These are phyloP conservation scores for Alces alces DNA, from an alignment of 2,113 vertebrate species.

Conservation along the genomic window DNA sequence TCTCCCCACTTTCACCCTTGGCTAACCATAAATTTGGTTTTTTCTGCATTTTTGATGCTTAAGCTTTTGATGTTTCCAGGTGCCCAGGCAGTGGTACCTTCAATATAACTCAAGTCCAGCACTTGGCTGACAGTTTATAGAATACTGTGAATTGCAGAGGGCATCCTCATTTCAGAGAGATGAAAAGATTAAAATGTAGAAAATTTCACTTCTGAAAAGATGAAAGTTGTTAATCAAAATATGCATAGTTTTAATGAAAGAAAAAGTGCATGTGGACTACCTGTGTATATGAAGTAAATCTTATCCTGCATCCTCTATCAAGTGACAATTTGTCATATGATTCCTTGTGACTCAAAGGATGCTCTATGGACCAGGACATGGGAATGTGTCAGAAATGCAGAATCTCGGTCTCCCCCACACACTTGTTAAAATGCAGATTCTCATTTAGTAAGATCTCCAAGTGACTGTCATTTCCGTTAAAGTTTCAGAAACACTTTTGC, in stretches of 20 bases:
- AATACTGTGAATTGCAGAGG: background rate
- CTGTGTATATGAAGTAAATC: background rate
- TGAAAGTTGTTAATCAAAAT: background rate
- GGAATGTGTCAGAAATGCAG: background rate
- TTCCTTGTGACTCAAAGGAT: background rate
- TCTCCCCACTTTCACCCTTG: background rate
- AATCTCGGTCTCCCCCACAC: background rate
- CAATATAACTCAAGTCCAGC: background rate
- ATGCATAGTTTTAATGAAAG: background rate
- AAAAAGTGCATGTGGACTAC: background rate
- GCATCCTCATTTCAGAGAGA: background rate
- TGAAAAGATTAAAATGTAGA: background rate
- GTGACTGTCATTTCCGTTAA: background rate
- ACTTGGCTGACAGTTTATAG: background rate
- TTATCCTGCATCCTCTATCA: background rate
- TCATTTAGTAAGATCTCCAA: background rate
- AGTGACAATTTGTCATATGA: background rate
- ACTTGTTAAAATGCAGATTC: background rate
- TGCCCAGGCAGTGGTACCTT: background rate
- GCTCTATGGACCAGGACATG: background rate
- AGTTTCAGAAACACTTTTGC: background rate
- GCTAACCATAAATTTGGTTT: background rate
- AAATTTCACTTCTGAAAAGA: background rate
- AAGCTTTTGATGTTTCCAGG: background rate
- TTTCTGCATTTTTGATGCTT: background rate